Base-by-base conservation (phyloP, 1,140 invertebrate species). In the Oncopeltus fasciatus region DNA sequence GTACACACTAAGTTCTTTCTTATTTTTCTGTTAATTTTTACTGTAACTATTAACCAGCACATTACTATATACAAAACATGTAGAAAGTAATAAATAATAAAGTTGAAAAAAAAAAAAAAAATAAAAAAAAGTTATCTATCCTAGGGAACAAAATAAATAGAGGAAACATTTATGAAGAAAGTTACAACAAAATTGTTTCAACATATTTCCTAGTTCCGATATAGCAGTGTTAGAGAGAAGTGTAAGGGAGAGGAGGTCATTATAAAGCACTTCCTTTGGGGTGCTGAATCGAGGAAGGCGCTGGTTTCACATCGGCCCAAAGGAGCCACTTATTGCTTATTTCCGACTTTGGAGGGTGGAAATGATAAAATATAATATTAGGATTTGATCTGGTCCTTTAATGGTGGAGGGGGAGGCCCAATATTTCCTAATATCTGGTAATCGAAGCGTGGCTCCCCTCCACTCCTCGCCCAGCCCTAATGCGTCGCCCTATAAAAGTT, bases 381-480 rank as follows among this genome's bases (percentile, higher is more conserved):
- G 47, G 47, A 49, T 49, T 49, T 49, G 47, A 49, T 49, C 47
- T 49, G 47, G 47, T 49, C 47, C n/a, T 49, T 49, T 49, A 49
- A 49, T 49, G 47, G 47, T 18, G 1, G 47, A 21, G 47, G 47
- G 47, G 47, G n/a, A 11, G 2, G 21, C 9, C 47, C 47, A 49
- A 49, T 49, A 49, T 49, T 49, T 49, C 47, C 47, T 49, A 49
- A 49, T 49, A 49, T 49, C 47, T 49, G 24, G 47, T 49, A 49
- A 49, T 49, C 47, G 47, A 49, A 49, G n/a, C 47, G 11, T 24
- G n/a, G n/a, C 21, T 21, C 47, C 47, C 47, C 21, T 20, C 21
- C 47, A 8, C 31, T 38, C 31, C 14, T n/a, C n/a, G n/a, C n/a
- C n/a, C n/a, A n/a, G n/a, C n/a, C n/a, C n/a, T n/a, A n/a, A n/a